phyloP scores from a whole-genome alignment of 2,888 invertebrate species.

The Actias luna region DNA sequence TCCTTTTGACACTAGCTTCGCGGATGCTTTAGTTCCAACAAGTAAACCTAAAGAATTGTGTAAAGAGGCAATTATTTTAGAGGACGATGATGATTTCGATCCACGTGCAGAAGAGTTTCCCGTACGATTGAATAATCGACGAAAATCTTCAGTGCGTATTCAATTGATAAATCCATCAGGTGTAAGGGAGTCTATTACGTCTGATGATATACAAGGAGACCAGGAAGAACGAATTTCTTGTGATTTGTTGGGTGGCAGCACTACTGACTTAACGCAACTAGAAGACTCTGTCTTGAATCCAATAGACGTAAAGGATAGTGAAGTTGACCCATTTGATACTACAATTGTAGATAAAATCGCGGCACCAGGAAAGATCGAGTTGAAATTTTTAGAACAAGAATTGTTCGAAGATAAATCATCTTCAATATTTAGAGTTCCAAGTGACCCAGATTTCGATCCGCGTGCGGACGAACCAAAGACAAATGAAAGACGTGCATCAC shows the following conservation, averaged over 20 bases:
- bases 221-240: slow-evolving; percentile 71
- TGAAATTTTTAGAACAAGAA: slow-evolving; percentile 90
- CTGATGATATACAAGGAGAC: slow-evolving; percentile 66
- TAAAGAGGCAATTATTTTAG: slow-evolving; percentile 62
- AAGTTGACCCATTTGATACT: slow-evolving; percentile 93
- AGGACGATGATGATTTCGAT: slow-evolving; percentile 83
- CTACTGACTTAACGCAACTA: slow-evolving; percentile 87
- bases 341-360: slow-evolving; percentile 87
- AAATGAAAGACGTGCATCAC: slow-evolving; percentile 81
- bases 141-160: slow-evolving; percentile 81
- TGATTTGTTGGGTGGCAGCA: slow-evolving; percentile 89
- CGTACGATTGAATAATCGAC: slow-evolving; percentile 60
- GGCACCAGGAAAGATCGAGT: slow-evolving; percentile 89
- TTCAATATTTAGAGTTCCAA: slow-evolving; percentile 72
- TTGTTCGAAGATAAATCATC: slow-evolving; percentile 79
- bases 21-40: slow-evolving; percentile 86
- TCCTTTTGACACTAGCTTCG: slow-evolving; percentile 93
- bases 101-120: slow-evolving; percentile 84
- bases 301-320: slow-evolving; percentile 76
- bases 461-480: slow-evolving; percentile 83
- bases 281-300: slow-evolving; percentile 86
- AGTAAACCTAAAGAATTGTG: slow-evolving; percentile 62
- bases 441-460: slow-evolving; percentile 92
- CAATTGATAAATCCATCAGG: slow-evolving; percentile 85
- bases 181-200: slow-evolving; percentile 80